Evolutionary conservation across 1,140 invertebrate species (phyloP).

Genomic region (Trypoxylus dichotomus): DNA sequence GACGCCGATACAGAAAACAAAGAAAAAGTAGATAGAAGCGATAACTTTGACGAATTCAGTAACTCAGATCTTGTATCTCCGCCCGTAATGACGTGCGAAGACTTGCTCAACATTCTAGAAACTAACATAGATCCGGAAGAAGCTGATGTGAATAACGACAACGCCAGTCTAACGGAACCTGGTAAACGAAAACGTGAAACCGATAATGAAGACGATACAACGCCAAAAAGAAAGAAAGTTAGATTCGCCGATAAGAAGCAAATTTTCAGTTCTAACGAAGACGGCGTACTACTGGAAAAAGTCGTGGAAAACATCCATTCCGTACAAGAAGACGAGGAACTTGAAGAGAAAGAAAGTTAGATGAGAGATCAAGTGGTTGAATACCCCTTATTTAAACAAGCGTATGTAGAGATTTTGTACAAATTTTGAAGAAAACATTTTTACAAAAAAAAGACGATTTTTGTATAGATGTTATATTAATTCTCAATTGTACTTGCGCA

Average conservation of each 20-base stretch:
- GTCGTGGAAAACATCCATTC: neutral
- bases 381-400: neutral
- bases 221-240: neutral
- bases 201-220: neutral
- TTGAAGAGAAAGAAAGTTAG: neutral
- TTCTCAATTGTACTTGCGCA: neutral
- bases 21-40: neutral
- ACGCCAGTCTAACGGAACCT: neutral
- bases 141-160: neutral
- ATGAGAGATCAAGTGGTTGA: neutral
- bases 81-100: constrained; percentile 15
- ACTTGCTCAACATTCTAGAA: constrained; percentile 6
- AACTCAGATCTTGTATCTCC: neutral
- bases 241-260: neutral
- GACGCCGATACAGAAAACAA: neutral
- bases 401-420: neutral
- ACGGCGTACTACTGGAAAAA: neutral
- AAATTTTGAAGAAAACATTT: neutral
- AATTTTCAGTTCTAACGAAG: neutral
- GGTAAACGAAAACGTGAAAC: neutral
- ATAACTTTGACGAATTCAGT: neutral
- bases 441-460: neutral
- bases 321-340: neutral
- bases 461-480: neutral
- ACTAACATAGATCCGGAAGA: neutral